A percentile compares a stretch with the other conserved stretches of the same genome.
Conservation (phyloP, 64 coral and sea anemone genomes). For the Stichodactyla helianthus region DNA sequence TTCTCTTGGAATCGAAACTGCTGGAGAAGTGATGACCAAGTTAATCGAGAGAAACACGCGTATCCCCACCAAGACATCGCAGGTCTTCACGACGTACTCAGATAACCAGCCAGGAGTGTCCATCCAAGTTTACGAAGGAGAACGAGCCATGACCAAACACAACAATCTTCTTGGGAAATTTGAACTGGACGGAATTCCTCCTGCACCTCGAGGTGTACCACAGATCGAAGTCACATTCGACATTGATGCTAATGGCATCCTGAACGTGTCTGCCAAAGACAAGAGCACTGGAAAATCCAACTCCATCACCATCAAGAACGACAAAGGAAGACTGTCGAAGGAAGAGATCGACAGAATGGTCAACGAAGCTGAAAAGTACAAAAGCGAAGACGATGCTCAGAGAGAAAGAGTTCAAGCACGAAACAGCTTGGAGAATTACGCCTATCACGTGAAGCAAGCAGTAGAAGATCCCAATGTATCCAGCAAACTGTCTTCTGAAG, state of each 20-base stretch:
- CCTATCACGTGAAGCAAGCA: conserved; percentile 47
- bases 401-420: conserved; percentile 42
- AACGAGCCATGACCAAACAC: conserved; percentile 58
- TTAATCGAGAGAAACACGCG: conserved; percentile 65
- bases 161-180: conserved; percentile 68
- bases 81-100: conserved; percentile 65
- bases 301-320: conserved; percentile 78
- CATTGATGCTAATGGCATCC: conserved; percentile 59
- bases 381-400: conserved; percentile 59
- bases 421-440: conserved; percentile 73
- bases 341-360: conserved; percentile 77
- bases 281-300: conserved; percentile 28
- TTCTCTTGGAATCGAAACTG: conserved; percentile 63
- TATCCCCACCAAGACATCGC: conserved; percentile 53
- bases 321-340: conserved; percentile 64
- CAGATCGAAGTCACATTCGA: conserved; percentile 61
- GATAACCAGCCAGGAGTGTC: conserved; percentile 69
- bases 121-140: conserved; percentile 76
- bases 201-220: conserved; percentile 52
- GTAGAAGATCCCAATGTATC: conserved; percentile 38
- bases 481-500: conserved; percentile 38
- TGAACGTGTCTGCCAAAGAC: conserved; percentile 26
- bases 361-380: conserved; percentile 62
- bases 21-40: conserved; percentile 62
- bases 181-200: conserved; percentile 53